phyloP scores from a whole-genome alignment of 23 tunicate genomes.

The Phallusia fumigata region DNA sequence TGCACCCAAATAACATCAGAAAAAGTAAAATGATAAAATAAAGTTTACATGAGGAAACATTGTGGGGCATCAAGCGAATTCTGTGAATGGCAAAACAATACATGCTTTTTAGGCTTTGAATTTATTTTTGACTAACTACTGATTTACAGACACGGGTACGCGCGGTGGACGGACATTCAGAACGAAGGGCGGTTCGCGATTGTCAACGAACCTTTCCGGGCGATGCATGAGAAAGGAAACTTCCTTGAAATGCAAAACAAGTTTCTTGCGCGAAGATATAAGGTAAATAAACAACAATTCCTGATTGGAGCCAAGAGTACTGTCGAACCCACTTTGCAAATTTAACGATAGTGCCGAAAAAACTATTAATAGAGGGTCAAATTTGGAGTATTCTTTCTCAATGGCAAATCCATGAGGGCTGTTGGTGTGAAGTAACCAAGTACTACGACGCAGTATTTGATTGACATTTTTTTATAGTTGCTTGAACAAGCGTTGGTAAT shows the following conservation, averaged over 20 bases:
- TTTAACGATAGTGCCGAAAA: no score
- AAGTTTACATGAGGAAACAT: no score
- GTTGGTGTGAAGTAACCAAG: conserved; percentile 68
- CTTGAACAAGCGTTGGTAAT: conserved; percentile 98
- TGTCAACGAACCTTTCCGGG: conserved; percentile 98
- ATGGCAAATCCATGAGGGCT: neutral
- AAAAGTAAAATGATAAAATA: no score
- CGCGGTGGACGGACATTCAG: conserved; percentile 96
- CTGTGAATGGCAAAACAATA: neutral
- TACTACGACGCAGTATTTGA: no score
- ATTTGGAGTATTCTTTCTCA: no score
- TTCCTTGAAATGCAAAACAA: conserved; percentile 95
- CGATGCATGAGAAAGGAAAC: conserved; percentile 97
- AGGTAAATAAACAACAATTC: conserved; percentile 26
- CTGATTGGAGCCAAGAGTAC: no score
- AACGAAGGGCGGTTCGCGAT: conserved; percentile 87
- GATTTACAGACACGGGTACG: conserved; percentile 74
- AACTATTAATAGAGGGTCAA: no score
- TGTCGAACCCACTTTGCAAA: no score
- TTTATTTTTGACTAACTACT: neutral
- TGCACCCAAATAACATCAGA: no score
- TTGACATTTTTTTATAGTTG: conserved; percentile 30
- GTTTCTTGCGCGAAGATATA: conserved; percentile 69
- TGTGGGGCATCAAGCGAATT: no score
- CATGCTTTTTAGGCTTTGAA: no score